Percentiles rank a stretch among this genome's conserved stretches.
phyloP scores from a whole-genome alignment of 2,888 invertebrate species.

The Penaeus monodon region DNA sequence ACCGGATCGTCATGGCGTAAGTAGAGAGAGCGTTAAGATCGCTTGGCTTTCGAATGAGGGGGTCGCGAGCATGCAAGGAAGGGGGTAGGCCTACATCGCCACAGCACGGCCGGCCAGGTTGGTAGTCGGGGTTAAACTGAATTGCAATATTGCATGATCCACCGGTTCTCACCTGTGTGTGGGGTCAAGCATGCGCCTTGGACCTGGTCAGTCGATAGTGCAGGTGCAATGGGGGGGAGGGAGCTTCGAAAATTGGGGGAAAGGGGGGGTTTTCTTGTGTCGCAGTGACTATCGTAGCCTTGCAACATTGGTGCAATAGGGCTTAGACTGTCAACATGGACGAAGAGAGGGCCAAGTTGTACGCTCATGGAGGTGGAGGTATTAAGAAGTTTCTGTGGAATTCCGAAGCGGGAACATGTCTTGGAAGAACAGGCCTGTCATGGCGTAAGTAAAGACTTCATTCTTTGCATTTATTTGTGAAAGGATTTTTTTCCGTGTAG shows the following conservation, averaged over 20 bases:
- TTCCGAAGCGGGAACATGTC: conserved; percentile 89
- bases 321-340: conserved; percentile 22
- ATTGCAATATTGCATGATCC: neutral
- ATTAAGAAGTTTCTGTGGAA: conserved; percentile 90
- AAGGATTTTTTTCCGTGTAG: too few relatives aligned
- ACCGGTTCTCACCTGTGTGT: conserved; percentile 22
- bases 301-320: too few relatives aligned
- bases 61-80: neutral
- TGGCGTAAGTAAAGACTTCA: conserved; percentile 79
- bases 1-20: conserved; percentile 96
- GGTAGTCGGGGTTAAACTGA: conserved; percentile 6
- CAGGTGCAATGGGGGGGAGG: conserved; percentile 2
- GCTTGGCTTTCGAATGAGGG: neutral
- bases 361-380: neutral
- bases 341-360: conserved; percentile 14
- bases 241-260: conserved; percentile 6
- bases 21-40: conserved; percentile 69
- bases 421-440: conserved; percentile 90
- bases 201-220: conserved; percentile 22
- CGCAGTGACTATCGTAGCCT: neutral
- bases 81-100: neutral
- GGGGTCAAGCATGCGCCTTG: conserved; percentile 42
- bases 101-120: neutral
- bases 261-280: conserved; percentile 13
- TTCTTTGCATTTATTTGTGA: too few relatives aligned